Base-by-base conservation (phyloP, 1,140 invertebrate genomes). In the Calephelis nemesis region DNA sequence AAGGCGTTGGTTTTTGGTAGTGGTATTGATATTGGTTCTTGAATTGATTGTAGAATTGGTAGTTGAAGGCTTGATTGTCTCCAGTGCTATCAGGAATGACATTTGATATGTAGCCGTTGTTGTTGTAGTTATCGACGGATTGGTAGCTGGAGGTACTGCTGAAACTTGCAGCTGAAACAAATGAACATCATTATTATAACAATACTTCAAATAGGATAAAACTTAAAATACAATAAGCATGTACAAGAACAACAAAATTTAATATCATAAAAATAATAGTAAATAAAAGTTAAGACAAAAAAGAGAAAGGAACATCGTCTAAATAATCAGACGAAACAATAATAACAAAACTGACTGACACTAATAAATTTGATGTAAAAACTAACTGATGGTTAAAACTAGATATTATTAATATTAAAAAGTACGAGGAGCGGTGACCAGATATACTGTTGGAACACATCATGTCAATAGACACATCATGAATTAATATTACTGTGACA, bases 71-170 rank as follows among this genome's bases (percentile, higher is more conserved):
- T 50, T 81, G 81, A 60, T 79, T 73, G 48, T 86, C 83, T 60
- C 79, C 82, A 50, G 78, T 85, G 83, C 87, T 91, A 73, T 88
- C 89, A 69, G 89, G 87, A 72, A 91, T 91, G 81, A 79, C 81
- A 62, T 91, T 91, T 63, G 88, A 89, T 77, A 89, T 84, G 78
- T 81, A 91, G 75, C 77, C 80, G 69, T 85, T 90, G 71, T 74
- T 79, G 67, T 84, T 72, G 15, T 64, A 60, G 49, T 74, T 85
- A 70, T 85, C 78, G 48, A 81, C 78, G 11, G 78, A 79, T 70
- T 91, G 84, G 75, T 88, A 88, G 50, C 82, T 84, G 42, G 82
- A 82, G 19, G 84, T 81, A 7, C 83, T 70, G 8, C 81, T 87
- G 76, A 73, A 90, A 69, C 82, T 85, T 63, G 83, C 75, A 49